Evolutionary conservation across 2,888 invertebrate genomes (phyloP).

Genomic region (Asteroscopus sphinx): DNA sequence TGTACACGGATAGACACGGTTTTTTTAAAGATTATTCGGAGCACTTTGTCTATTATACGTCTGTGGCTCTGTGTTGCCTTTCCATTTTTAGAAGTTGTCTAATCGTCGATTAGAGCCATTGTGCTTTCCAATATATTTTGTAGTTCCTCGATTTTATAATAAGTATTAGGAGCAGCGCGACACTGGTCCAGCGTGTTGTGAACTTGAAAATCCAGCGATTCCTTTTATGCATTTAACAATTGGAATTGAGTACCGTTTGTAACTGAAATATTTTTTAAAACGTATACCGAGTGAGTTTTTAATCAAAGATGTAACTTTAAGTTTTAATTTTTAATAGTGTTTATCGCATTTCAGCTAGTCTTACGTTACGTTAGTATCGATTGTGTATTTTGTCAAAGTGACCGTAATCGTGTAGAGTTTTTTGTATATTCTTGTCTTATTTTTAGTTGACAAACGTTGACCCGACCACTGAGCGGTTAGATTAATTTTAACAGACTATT

Average conservation of each 20-base stretch:
- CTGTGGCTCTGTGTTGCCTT: slow-evolving; percentile 69
- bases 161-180: slow-evolving; percentile 42
- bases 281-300: slow-evolving; percentile 87
- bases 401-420: slow-evolving; percentile 79
- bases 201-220: slow-evolving; percentile 68
- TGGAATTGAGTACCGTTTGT: slow-evolving; percentile 84
- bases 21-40: too few relatives aligned
- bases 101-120: slow-evolving; percentile 61
- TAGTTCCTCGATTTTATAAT: slow-evolving; percentile 79
- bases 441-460: slow-evolving; percentile 72
- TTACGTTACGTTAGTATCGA: slow-evolving; percentile 86
- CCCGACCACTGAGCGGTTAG: slow-evolving; percentile 72
- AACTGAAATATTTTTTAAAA: slow-evolving; percentile 79
- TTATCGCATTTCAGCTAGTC: slow-evolving; percentile 90
- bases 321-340: slow-evolving; percentile 85
- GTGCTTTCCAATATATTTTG: slow-evolving; percentile 79
- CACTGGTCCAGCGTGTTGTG: slow-evolving; percentile 69
- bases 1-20: too few relatives aligned
- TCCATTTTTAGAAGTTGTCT: slow-evolving; percentile 53
- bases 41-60: too few relatives aligned
- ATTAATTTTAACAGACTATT: slow-evolving; percentile 73
- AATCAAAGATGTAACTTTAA: slow-evolving; percentile 89
- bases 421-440: slow-evolving; percentile 85
- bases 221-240: slow-evolving; percentile 76
- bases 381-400: slow-evolving; percentile 78